Evolutionary conservation across 2,113 vertebrate species (phyloP).

Genomic region (Dipodomys merriami): DNA sequence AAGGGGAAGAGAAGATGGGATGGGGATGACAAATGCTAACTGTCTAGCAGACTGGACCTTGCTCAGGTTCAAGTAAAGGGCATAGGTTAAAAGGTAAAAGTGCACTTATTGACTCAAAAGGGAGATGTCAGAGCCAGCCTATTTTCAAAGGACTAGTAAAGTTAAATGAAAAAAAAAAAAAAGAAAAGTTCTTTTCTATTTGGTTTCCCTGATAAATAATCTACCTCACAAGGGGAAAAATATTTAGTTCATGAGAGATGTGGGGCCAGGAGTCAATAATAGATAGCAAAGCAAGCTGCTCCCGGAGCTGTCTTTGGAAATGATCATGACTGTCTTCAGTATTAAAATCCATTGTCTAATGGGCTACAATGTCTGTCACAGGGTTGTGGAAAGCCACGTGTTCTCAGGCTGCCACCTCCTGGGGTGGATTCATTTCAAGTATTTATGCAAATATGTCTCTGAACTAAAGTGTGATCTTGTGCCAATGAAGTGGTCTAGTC

Average conservation of each 20-base stretch:
- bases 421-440: slow-evolving; percentile 60
- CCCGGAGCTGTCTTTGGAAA: neutral
- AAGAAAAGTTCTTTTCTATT: slow-evolving; percentile 77
- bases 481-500: slow-evolving; percentile 46
- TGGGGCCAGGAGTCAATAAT: neutral
- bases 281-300: neutral
- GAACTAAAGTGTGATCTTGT: slow-evolving; percentile 79
- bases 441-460: slow-evolving; percentile 76
- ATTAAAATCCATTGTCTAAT: neutral
- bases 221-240: slow-evolving; percentile 92
- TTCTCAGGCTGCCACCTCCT: slow-evolving; percentile 68
- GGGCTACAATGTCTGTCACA: neutral
- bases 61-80: slow-evolving; percentile 74
- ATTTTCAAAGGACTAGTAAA: slow-evolving; percentile 75
- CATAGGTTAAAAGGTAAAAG: slow-evolving; percentile 72
- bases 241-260: neutral
- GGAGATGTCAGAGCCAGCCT: slow-evolving; percentile 43
- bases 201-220: slow-evolving; percentile 86
- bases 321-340: neutral
- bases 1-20: neutral
- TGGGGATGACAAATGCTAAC: neutral
- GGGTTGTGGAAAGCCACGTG: neutral
- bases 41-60: slow-evolving; percentile 62
- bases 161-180: slow-evolving; percentile 72
- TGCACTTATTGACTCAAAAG: slow-evolving; percentile 79